These are phyloP conservation scores for Epinephelus cyanopodus DNA, from an alignment of 2,113 vertebrate species.

Conservation along the genomic window DNA sequence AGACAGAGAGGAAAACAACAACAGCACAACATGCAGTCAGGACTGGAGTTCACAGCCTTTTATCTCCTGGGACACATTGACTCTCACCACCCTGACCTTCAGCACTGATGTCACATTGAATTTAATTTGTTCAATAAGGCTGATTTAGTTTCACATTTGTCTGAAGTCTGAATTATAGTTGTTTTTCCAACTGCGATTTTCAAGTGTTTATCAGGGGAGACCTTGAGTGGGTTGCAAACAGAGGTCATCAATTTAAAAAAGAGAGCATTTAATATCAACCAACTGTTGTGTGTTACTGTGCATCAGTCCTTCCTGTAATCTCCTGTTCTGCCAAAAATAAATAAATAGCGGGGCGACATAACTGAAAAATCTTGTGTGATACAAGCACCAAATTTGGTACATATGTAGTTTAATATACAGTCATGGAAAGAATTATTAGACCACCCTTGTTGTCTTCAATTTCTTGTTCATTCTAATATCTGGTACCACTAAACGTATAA, in stretches of 20 bases:
- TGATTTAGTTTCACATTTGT: not conserved
- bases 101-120: not conserved
- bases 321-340: not conserved
- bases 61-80: not conserved
- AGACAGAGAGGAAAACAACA: not conserved
- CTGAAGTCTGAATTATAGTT: not conserved
- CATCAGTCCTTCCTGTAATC: not conserved
- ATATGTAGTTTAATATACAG: too few relatives aligned
- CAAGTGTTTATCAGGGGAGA: not conserved
- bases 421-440: too few relatives aligned
- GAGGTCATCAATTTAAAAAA: too few relatives aligned
- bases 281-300: too few relatives aligned
- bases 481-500: too few relatives aligned
- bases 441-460: too few relatives aligned
- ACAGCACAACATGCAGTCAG: not conserved
- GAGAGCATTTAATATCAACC: too few relatives aligned
- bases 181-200: not conserved
- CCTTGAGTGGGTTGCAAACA: not conserved
- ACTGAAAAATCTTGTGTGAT: too few relatives aligned
- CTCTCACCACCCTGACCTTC: not conserved
- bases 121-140: not conserved
- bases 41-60: not conserved
- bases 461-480: too few relatives aligned
- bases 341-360: too few relatives aligned
- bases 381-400: too few relatives aligned